Evolutionary conservation across 1,140 invertebrate genomes (phyloP).

Genomic region (Tetragnatha versicolor): DNA sequence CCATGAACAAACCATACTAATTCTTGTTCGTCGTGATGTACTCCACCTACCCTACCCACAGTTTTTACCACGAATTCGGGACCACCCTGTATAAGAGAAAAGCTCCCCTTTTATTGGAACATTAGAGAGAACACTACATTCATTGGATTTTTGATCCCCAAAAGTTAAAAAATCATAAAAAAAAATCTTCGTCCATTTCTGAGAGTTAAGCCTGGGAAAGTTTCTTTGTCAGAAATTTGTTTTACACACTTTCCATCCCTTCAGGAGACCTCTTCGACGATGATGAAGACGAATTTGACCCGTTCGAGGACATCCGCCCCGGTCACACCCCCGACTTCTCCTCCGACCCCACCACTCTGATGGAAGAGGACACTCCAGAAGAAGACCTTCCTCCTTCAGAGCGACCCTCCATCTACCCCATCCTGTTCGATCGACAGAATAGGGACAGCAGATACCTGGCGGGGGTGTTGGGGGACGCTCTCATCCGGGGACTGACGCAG

Average conservation of each 20-base stretch:
- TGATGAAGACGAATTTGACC: not conserved
- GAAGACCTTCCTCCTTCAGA: not conserved
- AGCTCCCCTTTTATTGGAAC: too few species aligned
- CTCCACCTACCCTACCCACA: too few species aligned
- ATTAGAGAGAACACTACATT: too few species aligned
- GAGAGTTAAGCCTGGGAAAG: too few species aligned
- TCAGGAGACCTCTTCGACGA: slow-evolving; percentile 19
- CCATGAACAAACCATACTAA: too few species aligned
- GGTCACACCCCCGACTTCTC: slow-evolving; percentile 26
- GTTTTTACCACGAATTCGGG: too few species aligned
- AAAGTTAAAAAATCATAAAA: too few species aligned
- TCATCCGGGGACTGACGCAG: slow-evolving; percentile 85
- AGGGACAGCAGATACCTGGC: slow-evolving; percentile 42
- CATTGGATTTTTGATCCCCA: too few species aligned
- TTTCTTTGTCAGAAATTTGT: too few species aligned
- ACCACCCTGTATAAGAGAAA: too few species aligned
- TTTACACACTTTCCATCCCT: not conserved
- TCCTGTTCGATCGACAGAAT: slow-evolving; percentile 42
- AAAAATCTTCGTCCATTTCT: too few species aligned
- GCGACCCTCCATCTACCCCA: slow-evolving; percentile 20
- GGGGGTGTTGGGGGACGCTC: slow-evolving; percentile 78
- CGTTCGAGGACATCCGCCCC: slow-evolving; percentile 8
- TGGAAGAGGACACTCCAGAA: not conserved
- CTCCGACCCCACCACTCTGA: not conserved
- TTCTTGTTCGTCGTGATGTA: too few species aligned